Conservation (phyloP, 92 coral and sea anemone species). For the Diadumene lineata region DNA sequence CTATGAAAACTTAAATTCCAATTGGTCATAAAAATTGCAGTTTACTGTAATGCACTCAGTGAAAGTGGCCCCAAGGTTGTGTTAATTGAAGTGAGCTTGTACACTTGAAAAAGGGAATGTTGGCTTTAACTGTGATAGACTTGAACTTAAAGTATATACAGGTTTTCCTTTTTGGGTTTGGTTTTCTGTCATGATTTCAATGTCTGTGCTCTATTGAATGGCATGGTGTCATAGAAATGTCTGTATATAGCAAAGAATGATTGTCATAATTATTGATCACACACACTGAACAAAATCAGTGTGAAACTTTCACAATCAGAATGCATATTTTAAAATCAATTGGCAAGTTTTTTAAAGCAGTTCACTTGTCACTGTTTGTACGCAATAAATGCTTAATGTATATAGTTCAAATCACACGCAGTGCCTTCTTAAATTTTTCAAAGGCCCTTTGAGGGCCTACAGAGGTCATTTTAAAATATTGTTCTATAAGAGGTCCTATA, state of each 20-base stretch:
- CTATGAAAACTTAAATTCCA: no score
- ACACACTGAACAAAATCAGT: not conserved
- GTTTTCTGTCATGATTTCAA: not conserved
- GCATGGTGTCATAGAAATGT: not conserved
- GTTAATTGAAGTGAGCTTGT: no score
- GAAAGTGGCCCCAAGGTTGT: no score
- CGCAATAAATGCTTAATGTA: not conserved
- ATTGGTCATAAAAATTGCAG: no score
- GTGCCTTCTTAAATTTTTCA: not conserved
- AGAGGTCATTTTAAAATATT: not conserved
- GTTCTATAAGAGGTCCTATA: slow-evolving; percentile 4
- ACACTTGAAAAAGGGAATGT: no score
- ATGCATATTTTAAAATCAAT: no score
- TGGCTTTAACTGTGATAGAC: no score
- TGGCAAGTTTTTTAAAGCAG: not conserved
- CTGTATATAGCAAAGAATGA: no score
- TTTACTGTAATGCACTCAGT: no score
- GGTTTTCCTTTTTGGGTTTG: no score
- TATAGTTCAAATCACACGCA: not conserved
- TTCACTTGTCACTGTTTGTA: not conserved
- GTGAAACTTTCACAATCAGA: not conserved
- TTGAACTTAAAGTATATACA: no score
- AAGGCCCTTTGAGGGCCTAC: not conserved
- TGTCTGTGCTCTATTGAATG: not conserved
- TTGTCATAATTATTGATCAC: not conserved